A percentile compares a stretch with the other conserved stretches of the same genome.
Conservation (phyloP, 2,113 vertebrate genomes). For the Formicarius rufipectus region DNA sequence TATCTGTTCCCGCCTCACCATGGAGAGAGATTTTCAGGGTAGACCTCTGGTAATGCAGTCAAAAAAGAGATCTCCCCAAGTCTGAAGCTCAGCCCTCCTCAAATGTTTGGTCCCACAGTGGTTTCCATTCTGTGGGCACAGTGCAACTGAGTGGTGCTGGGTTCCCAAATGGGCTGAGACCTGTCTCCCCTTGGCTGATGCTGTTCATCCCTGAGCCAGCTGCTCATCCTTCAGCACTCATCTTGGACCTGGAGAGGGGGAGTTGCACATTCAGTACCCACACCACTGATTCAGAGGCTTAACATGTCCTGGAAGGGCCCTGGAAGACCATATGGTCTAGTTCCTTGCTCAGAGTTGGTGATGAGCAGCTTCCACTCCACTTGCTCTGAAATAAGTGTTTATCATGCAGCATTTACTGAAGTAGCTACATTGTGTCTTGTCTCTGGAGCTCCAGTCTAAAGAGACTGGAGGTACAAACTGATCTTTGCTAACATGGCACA, state of each 20-base stretch:
- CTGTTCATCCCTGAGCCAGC: not conserved
- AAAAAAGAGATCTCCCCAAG: not conserved
- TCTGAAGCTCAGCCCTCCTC: not conserved
- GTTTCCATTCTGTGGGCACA: not conserved
- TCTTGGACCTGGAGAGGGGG: not conserved
- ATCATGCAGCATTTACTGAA: not conserved
- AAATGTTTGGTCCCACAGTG: accelerated
- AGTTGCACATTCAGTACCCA: not conserved
- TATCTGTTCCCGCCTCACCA: not conserved
- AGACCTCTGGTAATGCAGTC: not conserved
- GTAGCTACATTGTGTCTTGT: not conserved
- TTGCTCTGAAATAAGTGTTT: not conserved
- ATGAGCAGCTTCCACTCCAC: not conserved
- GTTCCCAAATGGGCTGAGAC: not conserved
- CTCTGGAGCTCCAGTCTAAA: not conserved
- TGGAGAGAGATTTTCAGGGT: not conserved
- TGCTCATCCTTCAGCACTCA: not conserved
- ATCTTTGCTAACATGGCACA: not conserved
- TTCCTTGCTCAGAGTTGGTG: not conserved
- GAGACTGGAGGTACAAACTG: not conserved
- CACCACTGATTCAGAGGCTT: not conserved
- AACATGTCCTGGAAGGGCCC: not conserved
- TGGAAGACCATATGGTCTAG: not conserved
- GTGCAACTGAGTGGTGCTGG: not conserved
- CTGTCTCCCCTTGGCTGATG: not conserved